Evolutionary conservation across 1,140 invertebrate species (phyloP).

Genomic region (Apis florea): DNA sequence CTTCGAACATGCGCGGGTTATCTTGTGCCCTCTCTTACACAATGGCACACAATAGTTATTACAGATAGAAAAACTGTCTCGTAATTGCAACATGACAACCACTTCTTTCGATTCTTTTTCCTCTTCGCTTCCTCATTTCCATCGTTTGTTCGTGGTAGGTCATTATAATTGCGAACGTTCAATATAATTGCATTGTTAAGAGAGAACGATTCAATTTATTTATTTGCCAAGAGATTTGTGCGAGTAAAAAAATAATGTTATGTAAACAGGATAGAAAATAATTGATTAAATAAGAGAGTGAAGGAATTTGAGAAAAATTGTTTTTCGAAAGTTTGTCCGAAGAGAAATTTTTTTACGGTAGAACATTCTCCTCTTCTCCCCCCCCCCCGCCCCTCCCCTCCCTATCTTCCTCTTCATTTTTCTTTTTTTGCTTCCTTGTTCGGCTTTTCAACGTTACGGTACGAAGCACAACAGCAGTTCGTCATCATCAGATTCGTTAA

Average conservation of each 20-base stretch:
- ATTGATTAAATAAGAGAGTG: not conserved
- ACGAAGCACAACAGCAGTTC: not conserved
- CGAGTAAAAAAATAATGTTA: not conserved
- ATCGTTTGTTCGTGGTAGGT: not conserved
- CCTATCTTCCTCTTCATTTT: no score
- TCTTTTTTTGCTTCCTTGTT: not conserved
- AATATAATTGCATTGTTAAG: no score
- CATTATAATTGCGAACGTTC: not conserved
- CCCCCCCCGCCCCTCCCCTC: not conserved
- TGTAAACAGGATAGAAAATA: not conserved
- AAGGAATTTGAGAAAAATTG: conserved; percentile 2
- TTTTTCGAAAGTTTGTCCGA: conserved; percentile 37
- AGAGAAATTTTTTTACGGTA: conserved; percentile 18
- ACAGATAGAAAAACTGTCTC: not conserved
- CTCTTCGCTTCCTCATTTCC: not conserved
- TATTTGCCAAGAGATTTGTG: no score
- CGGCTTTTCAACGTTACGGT: conserved; percentile 19
- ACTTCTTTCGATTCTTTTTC: not conserved
- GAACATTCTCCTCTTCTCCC: not conserved
- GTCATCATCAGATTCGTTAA: conserved; percentile 44
- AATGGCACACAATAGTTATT: not conserved
- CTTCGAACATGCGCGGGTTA: not conserved
- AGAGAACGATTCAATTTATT: no score
- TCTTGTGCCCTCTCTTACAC: no score
- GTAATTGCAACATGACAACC: not conserved